Evolutionary conservation across 2,888 invertebrate genomes (phyloP).

Genomic region (Phrixothrix hirtus): DNA sequence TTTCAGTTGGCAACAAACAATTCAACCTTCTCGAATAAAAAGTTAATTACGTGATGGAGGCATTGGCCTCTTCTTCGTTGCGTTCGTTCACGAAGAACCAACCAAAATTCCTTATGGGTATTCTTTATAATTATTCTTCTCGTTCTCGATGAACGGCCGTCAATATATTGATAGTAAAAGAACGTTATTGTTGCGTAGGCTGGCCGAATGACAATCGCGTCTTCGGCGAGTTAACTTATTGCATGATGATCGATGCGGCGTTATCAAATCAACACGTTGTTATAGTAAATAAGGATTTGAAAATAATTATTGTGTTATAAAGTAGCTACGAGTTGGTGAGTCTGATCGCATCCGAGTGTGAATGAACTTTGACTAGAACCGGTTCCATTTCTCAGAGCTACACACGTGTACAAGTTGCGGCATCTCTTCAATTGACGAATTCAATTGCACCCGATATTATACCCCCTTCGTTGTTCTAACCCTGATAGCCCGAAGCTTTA

Average conservation of each 20-base stretch:
- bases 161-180: no score
- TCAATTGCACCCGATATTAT: conserved; percentile 28
- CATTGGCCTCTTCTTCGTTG: conserved; percentile 35
- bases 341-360: conserved; percentile 47
- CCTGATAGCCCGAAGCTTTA: background rate
- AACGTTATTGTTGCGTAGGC: background rate
- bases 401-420: conserved; percentile 38
- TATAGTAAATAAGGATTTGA: conserved; percentile 45
- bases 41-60: conserved; percentile 35
- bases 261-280: conserved; percentile 25
- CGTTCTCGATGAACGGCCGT: background rate
- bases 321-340: conserved; percentile 37
- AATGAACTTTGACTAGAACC: conserved; percentile 52
- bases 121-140: conserved; percentile 1
- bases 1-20: conserved; percentile 20
- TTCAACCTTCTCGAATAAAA: conserved; percentile 26
- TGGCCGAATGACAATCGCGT: background rate
- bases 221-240: background rate
- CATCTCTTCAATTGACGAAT: conserved; percentile 37
- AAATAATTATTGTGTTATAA: conserved; percentile 48
- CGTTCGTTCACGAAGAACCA: conserved; percentile 21
- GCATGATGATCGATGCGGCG: background rate
- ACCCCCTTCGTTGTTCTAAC: conserved; percentile 14
- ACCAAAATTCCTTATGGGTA: conserved; percentile 12
- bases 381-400: conserved; percentile 48